Base-by-base conservation (phyloP, 2,113 vertebrate genomes). In the Cygnus buccinator region DNA sequence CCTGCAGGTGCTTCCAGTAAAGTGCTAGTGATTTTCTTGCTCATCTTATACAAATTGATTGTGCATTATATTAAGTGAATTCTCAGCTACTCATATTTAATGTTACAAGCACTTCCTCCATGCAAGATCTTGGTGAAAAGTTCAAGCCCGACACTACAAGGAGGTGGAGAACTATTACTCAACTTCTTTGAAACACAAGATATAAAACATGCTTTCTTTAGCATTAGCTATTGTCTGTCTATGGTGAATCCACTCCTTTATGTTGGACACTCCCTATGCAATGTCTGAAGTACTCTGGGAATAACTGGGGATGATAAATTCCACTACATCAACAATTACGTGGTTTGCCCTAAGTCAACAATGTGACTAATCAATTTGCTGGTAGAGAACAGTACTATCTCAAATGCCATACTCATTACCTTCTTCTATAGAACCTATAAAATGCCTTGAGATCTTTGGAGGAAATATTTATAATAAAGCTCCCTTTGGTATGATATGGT, bases 251-350 rank as follows among this genome's bases (percentile, higher is more conserved):
- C 57, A 1, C 22, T 68, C 28, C 33, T 26, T 57, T 31, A 50
- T 12, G 23, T 17, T 52, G n/a, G 62, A 6, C 43, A 76, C 19
- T 55, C 31, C 39, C 15, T 26, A 31, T 8, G 44, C 17, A 57
- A 2, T 2, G 1, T 15, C 22, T 72, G 54, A 37, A 61, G 35
- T 13, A 14, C 11, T 79, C 29, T 46, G 25, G 22, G 33, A 57
- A 26, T 59, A 65, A 39, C 21, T 20, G 46, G 7, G 13, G 8
- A 18, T 48, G 50, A 82, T 11, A 9, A 83, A 63, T 74, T 68
- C 12, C 18, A 54, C 28, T 28, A 13, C 3, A 1, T 4, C 14
- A 23, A 6, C 71, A 28, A 33, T 71, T 43, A n/a, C 1, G 1
- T 35, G 52, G 10, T 8, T 87, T 71, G 17, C 19, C n/a, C 10